Evolutionary conservation across 1,140 invertebrate genomes (phyloP).

Genomic region (Latrodectus geometricus): DNA sequence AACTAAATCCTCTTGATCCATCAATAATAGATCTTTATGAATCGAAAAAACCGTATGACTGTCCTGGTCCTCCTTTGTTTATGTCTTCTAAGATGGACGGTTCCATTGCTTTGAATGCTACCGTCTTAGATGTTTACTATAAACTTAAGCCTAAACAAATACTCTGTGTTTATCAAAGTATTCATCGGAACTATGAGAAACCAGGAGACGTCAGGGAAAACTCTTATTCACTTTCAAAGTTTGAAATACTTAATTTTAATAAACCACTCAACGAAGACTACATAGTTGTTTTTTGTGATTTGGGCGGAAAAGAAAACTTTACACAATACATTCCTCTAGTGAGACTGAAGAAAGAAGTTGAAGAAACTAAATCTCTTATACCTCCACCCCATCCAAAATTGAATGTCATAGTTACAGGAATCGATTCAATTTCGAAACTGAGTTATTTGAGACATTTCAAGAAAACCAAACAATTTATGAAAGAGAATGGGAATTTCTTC

Average conservation of each 20-base stretch:
- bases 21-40: constrained; percentile 73
- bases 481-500: constrained; percentile 49
- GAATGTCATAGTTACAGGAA: constrained; percentile 65
- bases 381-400: background rate
- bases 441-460: constrained; percentile 66
- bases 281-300: constrained; percentile 23
- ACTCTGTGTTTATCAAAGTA: constrained; percentile 9
- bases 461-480: constrained; percentile 52
- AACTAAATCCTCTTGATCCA: constrained; percentile 78
- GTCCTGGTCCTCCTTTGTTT: constrained; percentile 7
- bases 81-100: constrained; percentile 2
- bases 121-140: background rate
- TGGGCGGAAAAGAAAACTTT: constrained; percentile 11
- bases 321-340: constrained; percentile 54
- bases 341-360: constrained; percentile 40
- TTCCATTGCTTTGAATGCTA: constrained; percentile 28
- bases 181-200: constrained; percentile 14
- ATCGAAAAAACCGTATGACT: constrained; percentile 6
- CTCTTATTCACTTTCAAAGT: background rate
- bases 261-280: constrained; percentile 29
- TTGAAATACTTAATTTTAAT: constrained; percentile 22
- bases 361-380: background rate
- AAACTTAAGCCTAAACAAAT: background rate
- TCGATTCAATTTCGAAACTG: constrained; percentile 66
- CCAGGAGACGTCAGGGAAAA: constrained; percentile 30